Evolutionary conservation across 2,113 vertebrate species (phyloP).

Genomic region (Planiliza haematocheilus): DNA sequence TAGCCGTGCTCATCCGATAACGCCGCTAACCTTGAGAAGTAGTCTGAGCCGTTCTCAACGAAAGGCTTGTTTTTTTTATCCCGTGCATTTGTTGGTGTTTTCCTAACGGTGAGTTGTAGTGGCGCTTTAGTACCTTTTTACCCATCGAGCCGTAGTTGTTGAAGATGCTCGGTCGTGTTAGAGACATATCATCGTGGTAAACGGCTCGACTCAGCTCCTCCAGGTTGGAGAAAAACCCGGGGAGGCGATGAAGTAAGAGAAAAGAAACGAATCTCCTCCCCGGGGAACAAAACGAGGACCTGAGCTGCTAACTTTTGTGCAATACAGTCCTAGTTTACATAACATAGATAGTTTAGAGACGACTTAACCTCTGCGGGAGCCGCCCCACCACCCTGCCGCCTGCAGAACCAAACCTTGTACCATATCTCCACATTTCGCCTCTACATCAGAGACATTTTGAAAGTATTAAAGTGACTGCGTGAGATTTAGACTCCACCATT

Average conservation of each 20-base stretch:
- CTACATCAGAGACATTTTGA: conserved; percentile 60
- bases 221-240: conserved; percentile 20
- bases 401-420: conserved; percentile 55
- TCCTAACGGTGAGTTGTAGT: conserved; percentile 72
- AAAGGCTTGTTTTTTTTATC: conserved; percentile 67
- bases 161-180: conserved; percentile 67
- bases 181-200: conserved; percentile 72
- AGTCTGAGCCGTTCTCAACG: conserved; percentile 56
- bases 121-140: conserved; percentile 69
- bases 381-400: conserved; percentile 31
- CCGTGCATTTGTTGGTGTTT: conserved; percentile 75
- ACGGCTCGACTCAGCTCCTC: conserved; percentile 63
- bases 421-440: conserved; percentile 66
- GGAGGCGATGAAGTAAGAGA: conserved; percentile 18
- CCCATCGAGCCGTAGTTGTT: conserved; percentile 69
- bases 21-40: conserved; percentile 63
- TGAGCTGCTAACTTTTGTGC: conserved; percentile 78
- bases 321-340: conserved; percentile 83
- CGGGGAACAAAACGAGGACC: conserved; percentile 51
- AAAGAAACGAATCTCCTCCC: conserved; percentile 29
- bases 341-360: conserved; percentile 56
- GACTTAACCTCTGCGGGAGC: conserved; percentile 50
- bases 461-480: conserved; percentile 66
- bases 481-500: conserved; percentile 72
- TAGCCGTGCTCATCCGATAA: conserved; percentile 63